A percentile compares a stretch with the other conserved stretches of the same genome.
Evolutionary conservation across 2,888 invertebrate genomes (phyloP).

Genomic region (Trimorus sp.): DNA sequence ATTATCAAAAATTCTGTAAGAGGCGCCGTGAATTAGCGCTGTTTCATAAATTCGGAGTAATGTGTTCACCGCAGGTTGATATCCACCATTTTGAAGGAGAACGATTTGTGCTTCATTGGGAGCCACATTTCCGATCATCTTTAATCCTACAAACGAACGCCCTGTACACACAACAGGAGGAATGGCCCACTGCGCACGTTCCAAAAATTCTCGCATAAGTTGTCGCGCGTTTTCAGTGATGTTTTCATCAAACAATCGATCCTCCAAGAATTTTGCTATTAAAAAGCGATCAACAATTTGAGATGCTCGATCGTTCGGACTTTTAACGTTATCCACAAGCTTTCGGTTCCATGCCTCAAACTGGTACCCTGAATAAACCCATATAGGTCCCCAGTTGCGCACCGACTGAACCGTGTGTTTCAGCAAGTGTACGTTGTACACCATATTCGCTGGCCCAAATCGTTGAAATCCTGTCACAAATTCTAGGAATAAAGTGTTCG

Average conservation of each 20-base stretch:
- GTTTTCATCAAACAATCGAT: constrained; percentile 1
- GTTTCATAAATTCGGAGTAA: not conserved
- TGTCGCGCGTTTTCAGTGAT: not conserved
- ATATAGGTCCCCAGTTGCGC: constrained; percentile 28
- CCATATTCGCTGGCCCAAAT: constrained; percentile 22
- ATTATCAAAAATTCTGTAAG: constrained; percentile 1
- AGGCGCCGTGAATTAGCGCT: not conserved
- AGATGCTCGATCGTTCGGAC: constrained; percentile 18
- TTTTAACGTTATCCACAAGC: constrained; percentile 7
- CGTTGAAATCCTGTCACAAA: constrained; percentile 22
- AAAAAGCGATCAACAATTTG: constrained; percentile 19
- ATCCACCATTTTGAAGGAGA: constrained; percentile 6
- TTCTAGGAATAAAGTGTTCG: constrained; percentile 2
- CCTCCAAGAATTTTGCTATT: constrained; percentile 18
- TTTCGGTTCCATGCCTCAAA: constrained; percentile 29
- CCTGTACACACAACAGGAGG: constrained; percentile 13
- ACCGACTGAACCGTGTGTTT: constrained; percentile 11
- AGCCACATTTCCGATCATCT: not conserved
- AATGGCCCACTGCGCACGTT: constrained; percentile 11
- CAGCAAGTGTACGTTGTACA: constrained; percentile 28
- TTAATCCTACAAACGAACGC: constrained; percentile 3
- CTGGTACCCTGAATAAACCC: constrained; percentile 15
- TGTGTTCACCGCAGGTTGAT: not conserved
- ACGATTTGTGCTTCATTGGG: not conserved
- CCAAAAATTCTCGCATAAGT: constrained; percentile 8